Evolutionary conservation across 1,140 invertebrate genomes (phyloP).

Genomic region (Cataglyphis hispanica): DNA sequence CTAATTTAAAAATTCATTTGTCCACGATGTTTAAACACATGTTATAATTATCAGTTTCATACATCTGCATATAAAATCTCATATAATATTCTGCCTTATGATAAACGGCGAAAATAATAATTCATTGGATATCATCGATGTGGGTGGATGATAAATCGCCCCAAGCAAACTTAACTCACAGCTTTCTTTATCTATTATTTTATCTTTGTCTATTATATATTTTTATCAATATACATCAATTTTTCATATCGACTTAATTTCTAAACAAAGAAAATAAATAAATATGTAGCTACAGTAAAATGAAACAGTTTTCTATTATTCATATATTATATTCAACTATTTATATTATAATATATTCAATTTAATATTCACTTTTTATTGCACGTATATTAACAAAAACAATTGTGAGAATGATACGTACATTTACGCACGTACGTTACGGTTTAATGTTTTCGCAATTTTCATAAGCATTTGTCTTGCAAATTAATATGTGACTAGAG

Average conservation of each 20-base stretch:
- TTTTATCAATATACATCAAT: not conserved
- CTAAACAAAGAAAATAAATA: not conserved
- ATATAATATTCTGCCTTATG: not conserved
- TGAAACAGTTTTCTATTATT: not conserved
- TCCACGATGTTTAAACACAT: not conserved
- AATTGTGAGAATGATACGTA: not conserved
- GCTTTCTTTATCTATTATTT: not conserved
- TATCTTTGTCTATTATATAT: not conserved
- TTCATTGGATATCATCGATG: not conserved
- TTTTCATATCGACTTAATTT: not conserved
- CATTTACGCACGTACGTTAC: not conserved
- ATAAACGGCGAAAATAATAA: constrained; percentile 32
- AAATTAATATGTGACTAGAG: not conserved
- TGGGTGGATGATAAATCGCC: constrained; percentile 6
- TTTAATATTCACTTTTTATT: not conserved
- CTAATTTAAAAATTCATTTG: not conserved
- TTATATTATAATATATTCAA: not conserved
- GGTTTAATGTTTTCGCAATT: not conserved
- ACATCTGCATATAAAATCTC: not conserved
- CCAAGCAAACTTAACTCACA: not conserved
- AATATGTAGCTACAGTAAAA: not conserved
- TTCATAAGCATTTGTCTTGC: not conserved
- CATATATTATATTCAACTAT: not conserved
- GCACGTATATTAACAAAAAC: not conserved
- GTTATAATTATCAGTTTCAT: not conserved